These are phyloP conservation scores for Hesperophylax magnus DNA, from an alignment of 1,140 invertebrate species.

Conservation along the genomic window DNA sequence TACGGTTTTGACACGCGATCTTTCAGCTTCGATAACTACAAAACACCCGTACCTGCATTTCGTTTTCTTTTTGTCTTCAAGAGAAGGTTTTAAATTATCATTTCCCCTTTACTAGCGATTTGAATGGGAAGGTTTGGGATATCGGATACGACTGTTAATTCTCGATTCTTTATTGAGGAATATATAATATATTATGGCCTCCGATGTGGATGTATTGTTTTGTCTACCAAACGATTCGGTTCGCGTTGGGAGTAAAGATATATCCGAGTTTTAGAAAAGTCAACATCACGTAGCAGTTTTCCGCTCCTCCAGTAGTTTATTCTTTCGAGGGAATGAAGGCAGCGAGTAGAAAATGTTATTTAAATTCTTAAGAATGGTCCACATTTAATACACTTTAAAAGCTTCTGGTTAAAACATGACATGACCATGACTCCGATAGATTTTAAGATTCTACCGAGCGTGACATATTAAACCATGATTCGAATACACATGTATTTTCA, in stretches of 20 bases:
- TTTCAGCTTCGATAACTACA: neutral
- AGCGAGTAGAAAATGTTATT: too few relatives aligned
- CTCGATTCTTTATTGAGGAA: neutral
- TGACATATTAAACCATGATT: too few relatives aligned
- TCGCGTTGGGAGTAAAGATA: conserved; percentile 15
- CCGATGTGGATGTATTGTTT: too few relatives aligned
- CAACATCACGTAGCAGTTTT: conserved; percentile 19
- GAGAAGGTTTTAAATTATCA: neutral
- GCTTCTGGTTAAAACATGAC: too few relatives aligned
- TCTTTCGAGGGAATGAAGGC: neutral
- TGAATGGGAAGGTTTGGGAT: neutral
- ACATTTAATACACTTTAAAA: too few relatives aligned
- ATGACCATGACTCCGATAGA: too few relatives aligned
- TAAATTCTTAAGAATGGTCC: too few relatives aligned
- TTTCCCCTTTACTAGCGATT: conserved; percentile 19
- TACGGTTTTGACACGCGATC: conserved; percentile 7
- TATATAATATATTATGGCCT: neutral
- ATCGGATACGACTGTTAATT: neutral
- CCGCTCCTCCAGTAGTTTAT: conserved; percentile 7
- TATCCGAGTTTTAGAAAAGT: conserved; percentile 9
- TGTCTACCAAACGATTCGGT: neutral
- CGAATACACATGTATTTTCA: too few relatives aligned
- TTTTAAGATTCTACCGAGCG: too few relatives aligned
- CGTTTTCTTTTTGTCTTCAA: neutral
- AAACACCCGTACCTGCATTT: neutral